Percentiles rank a stretch among this genome's conserved stretches.
phyloP scores from a whole-genome alignment of 2,888 invertebrate species.

The Sphinx pinastri region DNA sequence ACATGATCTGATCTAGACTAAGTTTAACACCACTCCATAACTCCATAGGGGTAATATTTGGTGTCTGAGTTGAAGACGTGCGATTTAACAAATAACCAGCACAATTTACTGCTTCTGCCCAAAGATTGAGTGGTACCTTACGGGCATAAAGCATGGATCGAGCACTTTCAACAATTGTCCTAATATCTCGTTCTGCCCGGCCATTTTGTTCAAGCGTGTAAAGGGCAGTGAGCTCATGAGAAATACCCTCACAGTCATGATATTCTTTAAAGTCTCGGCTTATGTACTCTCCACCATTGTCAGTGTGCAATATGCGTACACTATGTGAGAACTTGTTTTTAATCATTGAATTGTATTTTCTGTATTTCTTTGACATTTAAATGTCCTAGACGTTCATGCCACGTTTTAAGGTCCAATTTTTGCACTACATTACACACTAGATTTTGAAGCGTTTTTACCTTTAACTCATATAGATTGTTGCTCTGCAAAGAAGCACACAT shows the following conservation, averaged over 20 bases:
- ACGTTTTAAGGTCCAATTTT: constrained; percentile 36
- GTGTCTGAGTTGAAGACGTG: constrained; percentile 43
- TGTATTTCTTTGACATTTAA: constrained; percentile 37
- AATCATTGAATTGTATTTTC: constrained; percentile 37
- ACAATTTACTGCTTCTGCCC: constrained; percentile 58
- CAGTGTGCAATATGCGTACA: constrained; percentile 39
- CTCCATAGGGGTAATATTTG: constrained; percentile 44
- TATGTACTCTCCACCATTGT: constrained; percentile 38
- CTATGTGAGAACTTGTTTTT: constrained; percentile 39
- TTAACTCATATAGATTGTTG: constrained; percentile 38
- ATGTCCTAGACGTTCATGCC: constrained; percentile 41
- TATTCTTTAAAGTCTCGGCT: constrained; percentile 38
- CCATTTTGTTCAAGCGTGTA: constrained; percentile 52
- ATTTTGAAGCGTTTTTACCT: constrained; percentile 31
- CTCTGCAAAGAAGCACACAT: constrained; percentile 32
- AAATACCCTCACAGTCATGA: constrained; percentile 39
- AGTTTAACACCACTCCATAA: constrained; percentile 45
- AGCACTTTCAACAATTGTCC: constrained; percentile 48
- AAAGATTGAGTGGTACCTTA: constrained; percentile 39
- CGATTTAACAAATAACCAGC: constrained; percentile 53
- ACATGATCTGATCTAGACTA: constrained; percentile 35
- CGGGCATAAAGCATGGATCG: constrained; percentile 45
- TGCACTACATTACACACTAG: constrained; percentile 34
- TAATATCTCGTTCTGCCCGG: constrained; percentile 46
- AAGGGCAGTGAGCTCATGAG: constrained; percentile 45